Percentiles rank a stretch among this genome's conserved stretches.
Evolutionary conservation across 2,113 vertebrate species (phyloP).

Genomic region (Nesoenas mayeri): DNA sequence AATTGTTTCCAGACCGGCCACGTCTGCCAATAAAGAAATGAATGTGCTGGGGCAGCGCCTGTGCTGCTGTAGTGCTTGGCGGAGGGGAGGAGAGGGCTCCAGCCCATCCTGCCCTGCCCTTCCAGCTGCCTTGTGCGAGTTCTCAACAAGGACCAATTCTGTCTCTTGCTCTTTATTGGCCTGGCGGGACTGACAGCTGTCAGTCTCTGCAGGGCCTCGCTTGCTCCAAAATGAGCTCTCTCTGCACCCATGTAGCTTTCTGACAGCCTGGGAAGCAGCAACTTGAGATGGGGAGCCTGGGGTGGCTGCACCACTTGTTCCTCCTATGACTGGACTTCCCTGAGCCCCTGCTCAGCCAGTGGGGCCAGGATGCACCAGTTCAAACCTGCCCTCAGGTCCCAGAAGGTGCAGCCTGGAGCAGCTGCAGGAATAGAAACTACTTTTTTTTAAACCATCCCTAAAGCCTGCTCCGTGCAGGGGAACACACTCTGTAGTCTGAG

Average conservation of each 20-base stretch:
- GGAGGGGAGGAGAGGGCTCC: neutral
- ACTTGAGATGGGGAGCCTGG: neutral
- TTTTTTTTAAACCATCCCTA: neutral
- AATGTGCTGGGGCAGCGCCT: neutral
- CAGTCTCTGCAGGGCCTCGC: rapidly evolving
- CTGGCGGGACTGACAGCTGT: neutral
- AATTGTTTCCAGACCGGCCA: neutral
- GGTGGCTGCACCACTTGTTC: neutral
- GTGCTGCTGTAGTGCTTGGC: neutral
- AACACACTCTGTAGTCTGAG: neutral
- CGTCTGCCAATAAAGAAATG: neutral
- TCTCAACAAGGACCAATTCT: neutral
- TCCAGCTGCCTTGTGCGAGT: neutral
- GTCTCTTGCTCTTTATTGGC: neutral
- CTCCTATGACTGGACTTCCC: neutral
- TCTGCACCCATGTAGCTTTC: neutral
- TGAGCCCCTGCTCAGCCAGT: neutral
- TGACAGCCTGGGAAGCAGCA: neutral
- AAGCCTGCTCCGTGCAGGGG: neutral
- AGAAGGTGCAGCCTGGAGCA: neutral
- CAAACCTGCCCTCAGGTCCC: neutral
- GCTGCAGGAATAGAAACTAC: neutral
- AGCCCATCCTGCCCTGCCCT: neutral
- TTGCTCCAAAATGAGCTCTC: neutral
- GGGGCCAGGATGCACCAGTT: neutral